Evolutionary conservation across 1,140 invertebrate species (phyloP).

Genomic region (Pissodes strobi): DNA sequence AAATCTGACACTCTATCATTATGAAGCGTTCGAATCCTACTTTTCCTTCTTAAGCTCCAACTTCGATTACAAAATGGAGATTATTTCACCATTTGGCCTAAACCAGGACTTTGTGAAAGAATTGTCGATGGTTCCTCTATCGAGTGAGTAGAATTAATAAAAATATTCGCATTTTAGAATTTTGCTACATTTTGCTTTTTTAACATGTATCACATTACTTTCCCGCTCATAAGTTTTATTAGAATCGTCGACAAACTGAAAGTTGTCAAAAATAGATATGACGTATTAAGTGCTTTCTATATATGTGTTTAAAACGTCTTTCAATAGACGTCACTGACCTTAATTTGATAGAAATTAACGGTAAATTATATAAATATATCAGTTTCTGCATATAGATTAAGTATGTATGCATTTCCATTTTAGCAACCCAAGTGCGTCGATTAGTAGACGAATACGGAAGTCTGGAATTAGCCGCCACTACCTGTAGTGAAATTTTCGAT

Average conservation of each 20-base stretch:
- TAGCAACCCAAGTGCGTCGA: conserved; percentile 62
- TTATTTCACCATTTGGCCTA: conserved; percentile 73
- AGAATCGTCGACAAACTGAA: no score
- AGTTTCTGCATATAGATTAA: no score
- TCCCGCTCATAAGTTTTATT: no score
- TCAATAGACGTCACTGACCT: no score
- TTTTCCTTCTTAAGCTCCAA: conserved; percentile 64
- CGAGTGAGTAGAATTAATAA: conserved; percentile 54
- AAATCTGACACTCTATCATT: conserved; percentile 75
- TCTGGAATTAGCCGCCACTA: conserved; percentile 67
- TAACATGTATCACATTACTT: background rate
- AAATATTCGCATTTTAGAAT: no score
- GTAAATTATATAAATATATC: no score
- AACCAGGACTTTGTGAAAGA: conserved; percentile 75
- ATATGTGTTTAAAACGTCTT: no score
- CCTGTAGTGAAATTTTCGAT: conserved; percentile 68
- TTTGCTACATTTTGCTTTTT: background rate
- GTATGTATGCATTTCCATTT: conserved; percentile 1
- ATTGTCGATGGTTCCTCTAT: conserved; percentile 74
- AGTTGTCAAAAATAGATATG: no score
- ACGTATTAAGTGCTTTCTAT: no score
- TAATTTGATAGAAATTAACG: no score
- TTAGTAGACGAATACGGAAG: conserved; percentile 71
- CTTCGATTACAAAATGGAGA: conserved; percentile 70
- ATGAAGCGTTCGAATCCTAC: conserved; percentile 65